phyloP scores from a whole-genome alignment of 2,113 vertebrate species.

The Galeopterus variegatus region DNA sequence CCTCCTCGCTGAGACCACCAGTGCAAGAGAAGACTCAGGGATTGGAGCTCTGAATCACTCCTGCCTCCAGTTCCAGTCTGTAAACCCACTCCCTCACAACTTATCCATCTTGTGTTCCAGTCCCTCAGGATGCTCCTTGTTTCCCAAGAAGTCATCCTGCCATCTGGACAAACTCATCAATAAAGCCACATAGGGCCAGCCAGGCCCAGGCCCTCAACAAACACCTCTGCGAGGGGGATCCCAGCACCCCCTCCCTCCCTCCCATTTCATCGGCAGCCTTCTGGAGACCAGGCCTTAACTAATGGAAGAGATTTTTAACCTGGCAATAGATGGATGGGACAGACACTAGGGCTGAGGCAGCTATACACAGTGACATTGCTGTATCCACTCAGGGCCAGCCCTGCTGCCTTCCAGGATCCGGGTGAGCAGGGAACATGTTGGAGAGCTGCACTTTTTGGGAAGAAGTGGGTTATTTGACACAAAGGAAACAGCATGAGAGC shows the following conservation, averaged over 20 bases:
- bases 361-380: rapidly evolving
- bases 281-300: not conserved
- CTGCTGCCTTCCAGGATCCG: not conserved
- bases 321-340: not conserved
- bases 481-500: not conserved
- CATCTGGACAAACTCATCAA: not conserved
- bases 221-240: not conserved
- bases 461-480: not conserved
- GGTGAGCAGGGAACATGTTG: too few species aligned
- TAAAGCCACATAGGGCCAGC: not conserved
- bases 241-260: not conserved
- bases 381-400: not conserved
- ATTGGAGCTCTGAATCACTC: not conserved
- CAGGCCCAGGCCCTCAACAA: not conserved
- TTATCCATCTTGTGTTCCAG: too few species aligned
- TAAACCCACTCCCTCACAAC: not conserved
- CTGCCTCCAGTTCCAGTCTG: not conserved
- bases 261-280: not conserved
- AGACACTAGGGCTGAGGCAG: not conserved
- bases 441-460: not conserved
- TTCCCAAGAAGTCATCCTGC: not conserved
- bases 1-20: too few species aligned
- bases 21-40: not conserved
- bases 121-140: too few species aligned
- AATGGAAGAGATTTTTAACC: not conserved